These are phyloP conservation scores for Glaucomys volans DNA, from an alignment of 2,113 vertebrate species.

Conservation along the genomic window DNA sequence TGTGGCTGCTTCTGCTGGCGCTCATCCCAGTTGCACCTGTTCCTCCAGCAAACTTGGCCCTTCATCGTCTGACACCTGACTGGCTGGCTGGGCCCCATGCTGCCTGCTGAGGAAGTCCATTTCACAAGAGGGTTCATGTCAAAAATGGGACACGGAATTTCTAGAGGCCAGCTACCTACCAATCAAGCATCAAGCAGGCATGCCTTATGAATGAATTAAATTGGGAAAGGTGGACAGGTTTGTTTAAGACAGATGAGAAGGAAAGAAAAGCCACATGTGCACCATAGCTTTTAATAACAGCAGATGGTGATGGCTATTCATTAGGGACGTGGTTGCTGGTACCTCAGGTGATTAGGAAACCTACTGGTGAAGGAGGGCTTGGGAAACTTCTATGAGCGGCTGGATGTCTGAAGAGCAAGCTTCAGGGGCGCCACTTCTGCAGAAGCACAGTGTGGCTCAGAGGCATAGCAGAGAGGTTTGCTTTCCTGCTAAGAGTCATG, in stretches of 20 bases:
- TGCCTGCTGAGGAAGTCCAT: constrained; percentile 57
- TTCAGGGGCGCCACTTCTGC: not conserved
- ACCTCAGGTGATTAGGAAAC: not conserved
- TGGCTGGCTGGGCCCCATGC: rapidly evolving
- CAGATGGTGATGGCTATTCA: not conserved
- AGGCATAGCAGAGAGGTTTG: not conserved
- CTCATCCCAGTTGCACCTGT: constrained; percentile 1
- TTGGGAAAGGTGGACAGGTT: not conserved
- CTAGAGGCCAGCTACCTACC: not conserved
- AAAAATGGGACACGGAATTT: not conserved
- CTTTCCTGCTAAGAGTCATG: not conserved
- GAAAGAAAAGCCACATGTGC: rapidly evolving
- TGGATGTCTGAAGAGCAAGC: not conserved
- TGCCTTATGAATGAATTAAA: constrained; percentile 4
- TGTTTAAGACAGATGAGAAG: not conserved
- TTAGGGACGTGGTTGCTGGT: rapidly evolving
- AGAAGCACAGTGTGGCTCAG: rapidly evolving
- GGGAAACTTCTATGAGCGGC: not conserved
- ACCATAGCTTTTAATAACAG: not conserved
- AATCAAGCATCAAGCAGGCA: not conserved
- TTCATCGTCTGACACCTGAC: constrained; percentile 52
- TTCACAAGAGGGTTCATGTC: not conserved
- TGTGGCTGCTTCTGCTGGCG: constrained; percentile 11
- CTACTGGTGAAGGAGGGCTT: not conserved
- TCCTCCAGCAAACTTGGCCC: rapidly evolving